Evolutionary conservation across 2,888 invertebrate species (phyloP).

Genomic region (Himalopsyche japonica): DNA sequence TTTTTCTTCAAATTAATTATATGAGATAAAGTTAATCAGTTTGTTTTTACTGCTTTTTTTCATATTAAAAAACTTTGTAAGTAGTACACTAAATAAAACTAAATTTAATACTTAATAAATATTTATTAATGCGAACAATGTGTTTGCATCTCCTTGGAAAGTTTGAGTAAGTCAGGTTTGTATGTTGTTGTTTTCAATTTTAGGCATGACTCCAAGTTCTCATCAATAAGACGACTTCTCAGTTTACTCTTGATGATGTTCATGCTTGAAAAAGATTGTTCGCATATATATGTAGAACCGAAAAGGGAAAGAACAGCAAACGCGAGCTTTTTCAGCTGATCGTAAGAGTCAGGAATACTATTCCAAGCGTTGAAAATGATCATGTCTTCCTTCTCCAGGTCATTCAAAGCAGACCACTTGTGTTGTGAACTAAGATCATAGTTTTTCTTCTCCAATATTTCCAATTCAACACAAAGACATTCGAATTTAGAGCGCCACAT

Average conservation of each 20-base stretch:
- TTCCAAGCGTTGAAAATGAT: constrained; percentile 38
- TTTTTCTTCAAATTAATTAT: too few species aligned
- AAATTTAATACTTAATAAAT: too few species aligned
- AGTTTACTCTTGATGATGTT: constrained; percentile 41
- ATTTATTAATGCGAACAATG: too few species aligned
- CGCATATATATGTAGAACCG: constrained; percentile 34
- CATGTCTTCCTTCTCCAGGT: constrained; percentile 38
- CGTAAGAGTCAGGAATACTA: constrained; percentile 34
- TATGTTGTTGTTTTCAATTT: constrained; percentile 35
- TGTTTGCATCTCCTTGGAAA: constrained; percentile 48
- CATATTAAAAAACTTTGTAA: too few species aligned
- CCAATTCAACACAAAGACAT: too few species aligned
- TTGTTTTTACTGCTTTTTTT: too few species aligned
- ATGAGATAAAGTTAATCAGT: too few species aligned
- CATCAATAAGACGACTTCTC: constrained; percentile 42
- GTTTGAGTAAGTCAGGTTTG: background rate
- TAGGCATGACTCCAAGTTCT: constrained; percentile 38
- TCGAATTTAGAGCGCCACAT: too few species aligned
- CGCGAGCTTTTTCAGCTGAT: constrained; percentile 33
- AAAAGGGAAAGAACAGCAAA: constrained; percentile 35
- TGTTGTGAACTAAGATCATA: too few species aligned
- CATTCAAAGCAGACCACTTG: constrained; percentile 36
- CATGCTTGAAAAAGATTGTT: constrained; percentile 41
- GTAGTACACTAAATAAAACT: too few species aligned
- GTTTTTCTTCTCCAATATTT: too few species aligned